These are phyloP conservation scores for Chrysodeixis includens DNA, from an alignment of 2,888 invertebrate species.

Conservation along the genomic window DNA sequence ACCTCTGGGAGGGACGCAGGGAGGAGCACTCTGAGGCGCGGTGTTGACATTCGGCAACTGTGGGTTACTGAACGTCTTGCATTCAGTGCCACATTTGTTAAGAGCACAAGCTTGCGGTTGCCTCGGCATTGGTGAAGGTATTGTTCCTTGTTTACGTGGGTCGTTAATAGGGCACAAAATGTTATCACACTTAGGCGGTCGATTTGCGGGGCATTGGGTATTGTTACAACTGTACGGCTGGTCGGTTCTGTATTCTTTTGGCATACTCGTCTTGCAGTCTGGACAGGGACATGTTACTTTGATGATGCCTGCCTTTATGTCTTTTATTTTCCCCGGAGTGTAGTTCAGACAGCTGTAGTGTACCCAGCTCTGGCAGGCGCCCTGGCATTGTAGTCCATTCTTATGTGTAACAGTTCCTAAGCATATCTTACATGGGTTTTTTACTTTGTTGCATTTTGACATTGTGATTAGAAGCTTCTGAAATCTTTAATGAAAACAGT, in stretches of 20 bases:
- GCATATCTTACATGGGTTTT: conserved; percentile 82
- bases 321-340: conserved; percentile 79
- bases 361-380: conserved; percentile 78
- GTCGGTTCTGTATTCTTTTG: conserved; percentile 71
- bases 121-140: background rate
- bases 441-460: conserved; percentile 72
- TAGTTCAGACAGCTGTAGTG: conserved; percentile 79
- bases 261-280: conserved; percentile 71
- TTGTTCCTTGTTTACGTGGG: background rate
- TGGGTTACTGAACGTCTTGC: conserved; percentile 60
- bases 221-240: conserved; percentile 73
- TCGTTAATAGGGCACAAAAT: conserved; percentile 60
- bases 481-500: conserved; percentile 33
- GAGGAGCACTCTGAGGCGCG: background rate
- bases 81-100: conserved; percentile 62
- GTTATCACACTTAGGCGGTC: conserved; percentile 67
- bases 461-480: conserved; percentile 57
- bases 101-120: conserved; percentile 52
- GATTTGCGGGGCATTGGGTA: conserved; percentile 72
- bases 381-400: conserved; percentile 78
- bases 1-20: conserved; percentile 15
- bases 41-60: conserved; percentile 19
- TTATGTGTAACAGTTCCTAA: conserved; percentile 70
- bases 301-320: conserved; percentile 77
- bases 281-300: conserved; percentile 82